Percentiles rank a stretch among this genome's conserved stretches.
These are phyloP conservation scores for Heteromurus nitidus DNA, from an alignment of 2,888 invertebrate genomes.

Conservation along the genomic window DNA sequence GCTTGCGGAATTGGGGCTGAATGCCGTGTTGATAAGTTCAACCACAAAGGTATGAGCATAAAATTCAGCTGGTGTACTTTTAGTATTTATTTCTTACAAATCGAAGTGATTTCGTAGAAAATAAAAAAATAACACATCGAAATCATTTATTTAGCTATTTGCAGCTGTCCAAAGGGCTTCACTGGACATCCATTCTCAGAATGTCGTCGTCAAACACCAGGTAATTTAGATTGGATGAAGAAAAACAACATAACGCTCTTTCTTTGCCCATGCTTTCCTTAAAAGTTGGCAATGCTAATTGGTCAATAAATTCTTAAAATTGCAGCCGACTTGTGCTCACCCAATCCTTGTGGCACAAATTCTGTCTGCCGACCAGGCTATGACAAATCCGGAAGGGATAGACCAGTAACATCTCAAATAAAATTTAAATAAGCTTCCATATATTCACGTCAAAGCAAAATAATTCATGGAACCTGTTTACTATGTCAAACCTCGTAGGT, in stretches of 20 bases:
- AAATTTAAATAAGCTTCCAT: background rate
- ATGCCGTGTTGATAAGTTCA: conserved; percentile 81
- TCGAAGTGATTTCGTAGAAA: no score
- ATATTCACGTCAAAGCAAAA: background rate
- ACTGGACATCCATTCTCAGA: conserved; percentile 88
- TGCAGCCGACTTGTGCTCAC: conserved; percentile 79
- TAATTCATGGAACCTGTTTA: conserved; percentile 4
- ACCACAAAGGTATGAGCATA: conserved; percentile 42
- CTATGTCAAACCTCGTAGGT: conserved; percentile 8
- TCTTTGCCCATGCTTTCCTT: no score
- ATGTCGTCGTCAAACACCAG: conserved; percentile 83
- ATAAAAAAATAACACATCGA: no score
- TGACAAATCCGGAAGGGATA: conserved; percentile 86
- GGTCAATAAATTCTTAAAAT: background rate
- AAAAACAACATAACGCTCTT: background rate
- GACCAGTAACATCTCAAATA: conserved; percentile 84
- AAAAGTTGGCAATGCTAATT: background rate
- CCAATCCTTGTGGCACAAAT: conserved; percentile 89
- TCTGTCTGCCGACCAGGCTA: conserved; percentile 89
- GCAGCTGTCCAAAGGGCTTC: conserved; percentile 83
- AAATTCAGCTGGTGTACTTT: no score
- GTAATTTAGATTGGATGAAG: conserved; percentile 52
- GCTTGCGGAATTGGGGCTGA: conserved; percentile 85
- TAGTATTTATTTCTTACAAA: no score
- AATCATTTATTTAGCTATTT: conserved; percentile 50